Conservation (phyloP, 2,113 vertebrate species). For the Oryzias celebensis region DNA sequence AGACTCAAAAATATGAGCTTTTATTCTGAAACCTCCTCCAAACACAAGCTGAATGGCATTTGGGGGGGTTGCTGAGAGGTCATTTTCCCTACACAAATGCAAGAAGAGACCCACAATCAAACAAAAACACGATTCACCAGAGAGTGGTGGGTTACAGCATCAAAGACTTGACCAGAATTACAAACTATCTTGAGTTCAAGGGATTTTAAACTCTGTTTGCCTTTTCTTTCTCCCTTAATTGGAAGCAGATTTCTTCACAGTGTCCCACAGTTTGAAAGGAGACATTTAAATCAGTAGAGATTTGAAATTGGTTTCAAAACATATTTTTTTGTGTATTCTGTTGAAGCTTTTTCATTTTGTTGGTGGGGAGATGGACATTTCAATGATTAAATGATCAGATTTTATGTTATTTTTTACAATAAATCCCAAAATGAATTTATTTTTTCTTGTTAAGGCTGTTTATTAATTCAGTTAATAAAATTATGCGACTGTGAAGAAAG, state of each 20-base stretch:
- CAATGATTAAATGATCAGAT: too few species aligned
- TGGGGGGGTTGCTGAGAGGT: background rate
- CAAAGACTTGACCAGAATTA: background rate
- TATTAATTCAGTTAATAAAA: too few species aligned
- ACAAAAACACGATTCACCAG: background rate
- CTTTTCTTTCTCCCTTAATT: constrained; percentile 10
- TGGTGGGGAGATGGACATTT: too few species aligned
- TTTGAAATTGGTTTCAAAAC: background rate
- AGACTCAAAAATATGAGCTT: too few species aligned
- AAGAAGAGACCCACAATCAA: background rate
- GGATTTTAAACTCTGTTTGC: background rate
- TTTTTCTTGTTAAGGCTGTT: too few species aligned
- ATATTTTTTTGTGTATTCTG: too few species aligned
- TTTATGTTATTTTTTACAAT: too few species aligned
- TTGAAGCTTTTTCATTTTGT: too few species aligned
- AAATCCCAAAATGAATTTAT: too few species aligned
- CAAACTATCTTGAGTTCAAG: background rate
- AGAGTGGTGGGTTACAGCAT: background rate
- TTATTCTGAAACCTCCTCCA: too few species aligned
- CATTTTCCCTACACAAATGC: background rate
- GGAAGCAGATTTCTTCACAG: constrained; percentile 16
- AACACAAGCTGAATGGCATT: background rate
- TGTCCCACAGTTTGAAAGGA: background rate
- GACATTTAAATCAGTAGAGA: background rate
- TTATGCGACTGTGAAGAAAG: too few species aligned